Conservation (phyloP, 92 coral and sea anemone species). For the Epizoanthus fatuus region DNA sequence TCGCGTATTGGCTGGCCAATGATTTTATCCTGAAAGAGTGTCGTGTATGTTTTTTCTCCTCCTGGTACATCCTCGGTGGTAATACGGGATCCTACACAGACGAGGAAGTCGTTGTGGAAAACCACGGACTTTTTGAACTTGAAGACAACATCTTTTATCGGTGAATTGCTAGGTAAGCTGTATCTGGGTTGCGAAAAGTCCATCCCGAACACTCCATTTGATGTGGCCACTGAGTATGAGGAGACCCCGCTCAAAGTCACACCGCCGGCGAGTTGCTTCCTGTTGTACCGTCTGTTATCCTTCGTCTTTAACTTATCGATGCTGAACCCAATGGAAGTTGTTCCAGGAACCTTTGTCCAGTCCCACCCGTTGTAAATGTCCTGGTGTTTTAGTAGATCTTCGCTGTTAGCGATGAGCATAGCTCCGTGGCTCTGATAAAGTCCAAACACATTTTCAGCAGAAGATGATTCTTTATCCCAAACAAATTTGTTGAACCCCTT, state of each 20-base stretch:
- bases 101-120: conserved; percentile 75
- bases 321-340: too few species aligned
- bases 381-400: too few species aligned
- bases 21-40: conserved; percentile 81
- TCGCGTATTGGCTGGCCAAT: too few species aligned
- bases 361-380: too few species aligned
- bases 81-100: conserved; percentile 70
- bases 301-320: too few species aligned
- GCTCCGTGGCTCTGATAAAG: neutral
- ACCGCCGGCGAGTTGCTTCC: too few species aligned
- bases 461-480: neutral
- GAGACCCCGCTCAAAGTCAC: too few species aligned
- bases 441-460: conserved; percentile 55
- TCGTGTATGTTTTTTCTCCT: conserved; percentile 61
- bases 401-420: conserved; percentile 57
- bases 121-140: conserved; percentile 81
- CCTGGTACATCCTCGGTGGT: neutral
- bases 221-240: neutral
- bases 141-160: conserved; percentile 17
- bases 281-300: too few species aligned
- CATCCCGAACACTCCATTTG: conserved; percentile 83
- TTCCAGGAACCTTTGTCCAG: too few species aligned
- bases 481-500: too few species aligned
- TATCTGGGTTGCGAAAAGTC: conserved; percentile 74
- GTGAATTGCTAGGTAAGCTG: neutral